Evolutionary conservation across 1,140 invertebrate species (phyloP).

Genomic region (Sinonovacula constricta): DNA sequence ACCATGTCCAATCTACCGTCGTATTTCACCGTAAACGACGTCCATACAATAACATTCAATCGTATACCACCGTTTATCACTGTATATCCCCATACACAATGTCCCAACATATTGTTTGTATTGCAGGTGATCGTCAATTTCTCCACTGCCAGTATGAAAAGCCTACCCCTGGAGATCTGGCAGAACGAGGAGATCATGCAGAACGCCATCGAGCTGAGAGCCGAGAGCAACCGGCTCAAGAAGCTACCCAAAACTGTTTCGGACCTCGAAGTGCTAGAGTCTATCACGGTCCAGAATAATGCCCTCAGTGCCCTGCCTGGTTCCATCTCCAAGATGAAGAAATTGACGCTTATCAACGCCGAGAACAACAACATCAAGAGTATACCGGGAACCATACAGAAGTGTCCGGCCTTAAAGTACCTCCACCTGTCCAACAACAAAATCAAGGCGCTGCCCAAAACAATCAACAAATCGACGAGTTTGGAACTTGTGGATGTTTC

Average conservation of each 20-base stretch:
- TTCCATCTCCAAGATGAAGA: conserved; percentile 68
- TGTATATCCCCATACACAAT: no score
- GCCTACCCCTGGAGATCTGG: conserved; percentile 72
- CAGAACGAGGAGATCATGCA: conserved; percentile 73
- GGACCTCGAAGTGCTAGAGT: conserved; percentile 61
- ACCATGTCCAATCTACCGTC: no score
- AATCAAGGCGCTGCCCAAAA: conserved; percentile 71
- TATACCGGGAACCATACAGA: conserved; percentile 71
- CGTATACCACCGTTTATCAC: no score
- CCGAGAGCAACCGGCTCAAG: conserved; percentile 73
- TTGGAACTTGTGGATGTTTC: conserved; percentile 65
- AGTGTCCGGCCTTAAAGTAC: conserved; percentile 58
- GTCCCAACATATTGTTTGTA: no score
- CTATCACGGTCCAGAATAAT: conserved; percentile 69
- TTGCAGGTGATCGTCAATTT: conserved; percentile 61
- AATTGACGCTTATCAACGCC: conserved; percentile 60
- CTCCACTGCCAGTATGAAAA: conserved; percentile 66
- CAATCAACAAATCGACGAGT: conserved; percentile 67
- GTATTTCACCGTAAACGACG: no score
- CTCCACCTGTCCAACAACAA: conserved; percentile 70
- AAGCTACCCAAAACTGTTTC: conserved; percentile 71
- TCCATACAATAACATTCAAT: no score
- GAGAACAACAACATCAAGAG: conserved; percentile 68
- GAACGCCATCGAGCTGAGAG: conserved; percentile 61
- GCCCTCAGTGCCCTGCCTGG: conserved; percentile 64